Conservation (phyloP, 2,888 invertebrate species). For the Gymnoscelis rufifasciata region DNA sequence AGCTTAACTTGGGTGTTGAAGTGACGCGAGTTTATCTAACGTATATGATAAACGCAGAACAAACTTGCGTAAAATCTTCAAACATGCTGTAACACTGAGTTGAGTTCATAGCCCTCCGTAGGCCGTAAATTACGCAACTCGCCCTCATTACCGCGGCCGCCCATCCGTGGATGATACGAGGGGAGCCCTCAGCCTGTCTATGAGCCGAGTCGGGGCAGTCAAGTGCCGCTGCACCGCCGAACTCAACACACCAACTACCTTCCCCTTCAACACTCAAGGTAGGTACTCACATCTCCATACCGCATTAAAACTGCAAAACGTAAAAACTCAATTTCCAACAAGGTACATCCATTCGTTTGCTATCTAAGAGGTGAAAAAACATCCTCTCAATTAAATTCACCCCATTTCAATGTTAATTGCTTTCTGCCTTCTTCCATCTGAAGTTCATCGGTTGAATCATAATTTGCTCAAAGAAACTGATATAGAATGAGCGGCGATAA, state of each 20-base stretch:
- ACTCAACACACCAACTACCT: constrained; percentile 18
- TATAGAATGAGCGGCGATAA: constrained; percentile 19
- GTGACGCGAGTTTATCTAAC: too few species aligned
- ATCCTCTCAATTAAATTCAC: constrained; percentile 29
- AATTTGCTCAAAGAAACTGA: constrained; percentile 21
- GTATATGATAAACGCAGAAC: constrained; percentile 37
- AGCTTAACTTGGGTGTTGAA: too few species aligned
- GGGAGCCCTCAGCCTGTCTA: constrained; percentile 44
- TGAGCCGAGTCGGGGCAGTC: constrained; percentile 26
- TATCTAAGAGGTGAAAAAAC: constrained; percentile 28
- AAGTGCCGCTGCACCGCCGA: constrained; percentile 37
- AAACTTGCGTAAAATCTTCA: constrained; percentile 72
- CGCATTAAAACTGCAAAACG: constrained; percentile 9
- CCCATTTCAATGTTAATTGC: constrained; percentile 31
- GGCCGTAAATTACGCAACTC: constrained; percentile 64
- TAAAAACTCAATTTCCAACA: constrained; percentile 17
- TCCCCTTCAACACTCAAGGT: constrained; percentile 3
- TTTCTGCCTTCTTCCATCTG: constrained; percentile 28
- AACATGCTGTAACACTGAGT: constrained; percentile 59
- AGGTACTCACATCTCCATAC: constrained; percentile 11
- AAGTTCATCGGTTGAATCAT: constrained; percentile 25
- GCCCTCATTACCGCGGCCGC: constrained; percentile 68
- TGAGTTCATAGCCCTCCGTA: constrained; percentile 51
- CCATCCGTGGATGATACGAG: constrained; percentile 65
- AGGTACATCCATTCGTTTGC: constrained; percentile 21